Percentiles rank a stretch among this genome's conserved stretches.
Evolutionary conservation across 2,797 vertebrate genomes (phyloP).

Genomic region (Simalia tracyae): DNA sequence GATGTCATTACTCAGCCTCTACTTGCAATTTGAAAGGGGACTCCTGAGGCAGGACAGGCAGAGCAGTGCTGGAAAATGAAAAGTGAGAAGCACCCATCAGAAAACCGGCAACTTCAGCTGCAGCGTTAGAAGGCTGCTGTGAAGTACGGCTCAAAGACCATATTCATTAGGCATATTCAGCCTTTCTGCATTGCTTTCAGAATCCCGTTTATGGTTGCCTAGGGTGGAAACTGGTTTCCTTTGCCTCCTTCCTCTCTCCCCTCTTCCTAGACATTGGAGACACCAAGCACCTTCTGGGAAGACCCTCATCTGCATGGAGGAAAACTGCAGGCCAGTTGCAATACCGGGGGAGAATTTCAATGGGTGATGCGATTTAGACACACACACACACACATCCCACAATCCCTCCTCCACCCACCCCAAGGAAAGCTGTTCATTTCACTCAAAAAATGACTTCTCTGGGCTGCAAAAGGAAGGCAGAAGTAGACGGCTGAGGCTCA

Average conservation of each 20-base stretch:
- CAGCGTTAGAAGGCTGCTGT: neutral
- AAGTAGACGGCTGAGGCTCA: neutral
- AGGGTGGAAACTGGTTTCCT: neutral
- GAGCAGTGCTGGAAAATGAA: neutral
- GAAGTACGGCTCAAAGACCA: neutral
- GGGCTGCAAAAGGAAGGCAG: neutral
- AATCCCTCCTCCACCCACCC: neutral
- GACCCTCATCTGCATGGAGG: conserved; percentile 21
- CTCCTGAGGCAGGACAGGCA: neutral
- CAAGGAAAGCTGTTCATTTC: neutral
- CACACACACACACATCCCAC: neutral
- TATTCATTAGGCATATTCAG: rapidly evolving
- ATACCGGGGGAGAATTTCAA: neutral
- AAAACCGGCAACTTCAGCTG: neutral
- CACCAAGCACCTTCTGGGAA: neutral
- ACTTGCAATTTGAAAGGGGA: neutral
- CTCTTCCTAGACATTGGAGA: neutral
- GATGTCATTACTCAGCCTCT: neutral
- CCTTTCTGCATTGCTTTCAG: neutral
- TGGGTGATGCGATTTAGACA: neutral
- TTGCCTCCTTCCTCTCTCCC: too few relatives aligned
- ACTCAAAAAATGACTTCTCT: neutral
- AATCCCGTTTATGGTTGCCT: neutral
- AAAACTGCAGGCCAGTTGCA: conserved; percentile 19
- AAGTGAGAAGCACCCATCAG: neutral